phyloP scores from a whole-genome alignment of 2,797 vertebrate genomes.

The Cyprinodon diabolis region DNA sequence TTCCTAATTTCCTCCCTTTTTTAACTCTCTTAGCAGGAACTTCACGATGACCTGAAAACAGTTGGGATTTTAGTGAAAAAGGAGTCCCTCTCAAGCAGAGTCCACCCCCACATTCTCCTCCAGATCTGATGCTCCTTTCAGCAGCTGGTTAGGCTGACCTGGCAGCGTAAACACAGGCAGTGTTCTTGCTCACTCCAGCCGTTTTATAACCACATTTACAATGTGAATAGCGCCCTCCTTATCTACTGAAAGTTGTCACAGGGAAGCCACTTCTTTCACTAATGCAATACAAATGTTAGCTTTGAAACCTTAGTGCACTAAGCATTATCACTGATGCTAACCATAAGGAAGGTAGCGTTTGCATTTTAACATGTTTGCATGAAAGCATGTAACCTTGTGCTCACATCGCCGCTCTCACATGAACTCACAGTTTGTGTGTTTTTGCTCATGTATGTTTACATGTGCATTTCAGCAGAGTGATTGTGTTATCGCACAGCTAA shows the following conservation, averaged over 20 bases:
- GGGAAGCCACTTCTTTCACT: slow-evolving; percentile 23
- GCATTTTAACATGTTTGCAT: not conserved
- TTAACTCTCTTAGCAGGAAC: slow-evolving; percentile 20
- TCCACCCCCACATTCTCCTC: slow-evolving; percentile 27
- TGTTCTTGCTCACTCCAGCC: slow-evolving; percentile 61
- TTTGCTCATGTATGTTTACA: slow-evolving; percentile 22
- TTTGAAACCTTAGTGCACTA: slow-evolving; percentile 22
- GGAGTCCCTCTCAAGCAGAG: not conserved
- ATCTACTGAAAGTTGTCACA: slow-evolving; percentile 48
- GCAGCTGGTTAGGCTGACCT: slow-evolving; percentile 64
- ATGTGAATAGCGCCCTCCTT: slow-evolving; percentile 52
- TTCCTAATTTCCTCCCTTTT: slow-evolving; percentile 10
- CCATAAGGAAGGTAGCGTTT: slow-evolving; percentile 6
- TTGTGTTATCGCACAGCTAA: slow-evolving; percentile 63
- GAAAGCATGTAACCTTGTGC: not conserved
- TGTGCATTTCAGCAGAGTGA: slow-evolving; percentile 27
- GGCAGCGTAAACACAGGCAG: slow-evolving; percentile 67
- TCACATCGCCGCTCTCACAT: not conserved
- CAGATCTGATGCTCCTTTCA: slow-evolving; percentile 27
- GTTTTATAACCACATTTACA: slow-evolving; percentile 63
- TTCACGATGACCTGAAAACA: slow-evolving; percentile 43
- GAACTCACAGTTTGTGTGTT: slow-evolving; percentile 9
- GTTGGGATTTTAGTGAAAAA: slow-evolving; percentile 67
- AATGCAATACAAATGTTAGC: slow-evolving; percentile 38
- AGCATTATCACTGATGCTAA: not conserved